phyloP scores from a whole-genome alignment of 1,140 invertebrate genomes.

The Trypoxylus dichotomus region DNA sequence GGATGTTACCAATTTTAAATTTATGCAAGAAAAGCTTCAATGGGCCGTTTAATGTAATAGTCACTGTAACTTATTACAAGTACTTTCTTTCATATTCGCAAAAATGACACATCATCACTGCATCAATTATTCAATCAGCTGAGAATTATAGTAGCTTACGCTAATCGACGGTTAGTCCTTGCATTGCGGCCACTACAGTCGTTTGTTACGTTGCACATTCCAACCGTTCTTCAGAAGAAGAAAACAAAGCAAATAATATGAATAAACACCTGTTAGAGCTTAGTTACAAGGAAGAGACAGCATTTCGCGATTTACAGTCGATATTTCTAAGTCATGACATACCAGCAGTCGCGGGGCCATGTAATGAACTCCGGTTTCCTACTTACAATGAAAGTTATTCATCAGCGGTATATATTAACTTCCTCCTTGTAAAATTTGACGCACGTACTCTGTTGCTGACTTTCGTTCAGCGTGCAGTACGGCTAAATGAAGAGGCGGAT shows the following conservation, averaged over 20 bases:
- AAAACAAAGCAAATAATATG: constrained; percentile 14
- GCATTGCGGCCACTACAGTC: background rate
- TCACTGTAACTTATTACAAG: too few relatives aligned
- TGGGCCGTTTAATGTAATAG: too few relatives aligned
- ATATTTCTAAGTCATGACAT: constrained; percentile 18
- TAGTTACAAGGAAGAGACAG: constrained; percentile 8
- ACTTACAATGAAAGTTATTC: constrained; percentile 13
- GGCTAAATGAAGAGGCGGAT: background rate
- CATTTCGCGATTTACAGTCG: constrained; percentile 16
- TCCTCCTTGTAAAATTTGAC: constrained; percentile 1
- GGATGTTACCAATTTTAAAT: too few relatives aligned
- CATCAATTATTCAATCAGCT: background rate
- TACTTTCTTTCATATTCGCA: background rate
- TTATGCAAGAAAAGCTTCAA: too few relatives aligned
- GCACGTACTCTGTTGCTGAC: background rate
- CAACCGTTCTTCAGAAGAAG: background rate
- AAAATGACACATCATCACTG: background rate
- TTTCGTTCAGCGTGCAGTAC: background rate
- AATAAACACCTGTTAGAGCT: constrained; percentile 14
- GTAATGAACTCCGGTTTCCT: constrained; percentile 19
- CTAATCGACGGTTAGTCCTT: constrained; percentile 1
- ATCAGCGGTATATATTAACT: constrained; percentile 17
- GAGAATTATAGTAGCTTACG: background rate
- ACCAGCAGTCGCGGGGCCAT: constrained; percentile 6
- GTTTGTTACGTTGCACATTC: background rate